phyloP scores from a whole-genome alignment of 2,888 invertebrate genomes.

The Agriotes lineatus region DNA sequence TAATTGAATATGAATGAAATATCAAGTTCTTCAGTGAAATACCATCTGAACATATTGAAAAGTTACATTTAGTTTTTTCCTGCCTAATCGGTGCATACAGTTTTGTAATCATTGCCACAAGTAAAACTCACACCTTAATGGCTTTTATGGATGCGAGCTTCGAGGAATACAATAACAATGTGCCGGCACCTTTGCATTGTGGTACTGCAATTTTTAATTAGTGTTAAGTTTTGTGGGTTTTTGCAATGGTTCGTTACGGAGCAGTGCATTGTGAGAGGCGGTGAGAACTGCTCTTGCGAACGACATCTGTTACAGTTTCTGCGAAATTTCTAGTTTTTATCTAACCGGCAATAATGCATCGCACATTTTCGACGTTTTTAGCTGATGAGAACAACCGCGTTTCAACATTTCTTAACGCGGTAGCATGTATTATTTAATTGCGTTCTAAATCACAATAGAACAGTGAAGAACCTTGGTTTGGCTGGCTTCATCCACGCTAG shows the following conservation, averaged over 20 bases:
- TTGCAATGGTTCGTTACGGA: slow-evolving; percentile 45
- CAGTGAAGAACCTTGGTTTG: not conserved
- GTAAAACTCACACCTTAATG: too few relatives aligned
- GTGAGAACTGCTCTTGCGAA: slow-evolving; percentile 40
- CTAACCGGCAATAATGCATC: slow-evolving; percentile 8
- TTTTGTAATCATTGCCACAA: too few relatives aligned
- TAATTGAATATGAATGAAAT: too few relatives aligned
- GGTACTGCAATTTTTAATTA: slow-evolving; percentile 43
- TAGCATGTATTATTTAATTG: slow-evolving; percentile 15
- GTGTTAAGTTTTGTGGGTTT: slow-evolving; percentile 43
- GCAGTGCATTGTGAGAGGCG: slow-evolving; percentile 39
- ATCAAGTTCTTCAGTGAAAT: too few relatives aligned
- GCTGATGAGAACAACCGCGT: slow-evolving; percentile 21
- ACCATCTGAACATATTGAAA: too few relatives aligned
- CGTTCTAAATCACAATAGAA: slow-evolving; percentile 13
- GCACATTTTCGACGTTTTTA: slow-evolving; percentile 19
- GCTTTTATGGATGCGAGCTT: too few relatives aligned
- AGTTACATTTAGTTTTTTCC: too few relatives aligned
- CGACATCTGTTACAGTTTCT: slow-evolving; percentile 41
- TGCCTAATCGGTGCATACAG: too few relatives aligned
- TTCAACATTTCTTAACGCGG: slow-evolving; percentile 15
- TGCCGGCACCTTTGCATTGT: slow-evolving; percentile 42
- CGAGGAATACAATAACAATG: too few relatives aligned
- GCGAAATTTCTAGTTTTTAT: slow-evolving; percentile 29
- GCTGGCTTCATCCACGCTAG: too few relatives aligned